A percentile compares a stretch with the other conserved stretches of the same genome.
Evolutionary conservation across 2,888 invertebrate species (phyloP).

Genomic region (Caradrina kadenii): DNA sequence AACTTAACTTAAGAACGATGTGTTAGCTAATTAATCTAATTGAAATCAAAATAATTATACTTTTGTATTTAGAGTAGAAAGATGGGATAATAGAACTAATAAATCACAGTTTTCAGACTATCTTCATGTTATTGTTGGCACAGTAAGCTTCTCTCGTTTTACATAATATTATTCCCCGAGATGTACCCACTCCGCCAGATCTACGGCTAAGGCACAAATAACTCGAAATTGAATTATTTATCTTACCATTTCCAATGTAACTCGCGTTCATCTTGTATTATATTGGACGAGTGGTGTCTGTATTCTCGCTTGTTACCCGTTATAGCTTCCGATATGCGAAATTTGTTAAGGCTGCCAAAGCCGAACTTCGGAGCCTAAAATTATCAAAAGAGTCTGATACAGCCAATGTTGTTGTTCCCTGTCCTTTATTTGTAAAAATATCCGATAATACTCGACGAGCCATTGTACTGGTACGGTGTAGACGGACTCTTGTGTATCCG

Average conservation of each 20-base stretch:
- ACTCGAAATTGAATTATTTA: constrained; percentile 73
- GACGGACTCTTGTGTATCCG: constrained; percentile 21
- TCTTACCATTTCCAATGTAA: constrained; percentile 69
- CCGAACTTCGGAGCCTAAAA: constrained; percentile 59
- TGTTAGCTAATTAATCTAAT: constrained; percentile 15
- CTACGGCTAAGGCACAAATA: constrained; percentile 67
- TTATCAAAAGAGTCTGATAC: constrained; percentile 62
- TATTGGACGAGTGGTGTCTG: constrained; percentile 66
- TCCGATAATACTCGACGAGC: constrained; percentile 60
- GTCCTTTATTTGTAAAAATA: constrained; percentile 30
- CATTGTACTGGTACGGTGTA: constrained; percentile 40
- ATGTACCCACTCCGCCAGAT: constrained; percentile 55
- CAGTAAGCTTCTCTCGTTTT: constrained; percentile 63
- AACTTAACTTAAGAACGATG: constrained; percentile 2
- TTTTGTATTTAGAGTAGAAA: background rate
- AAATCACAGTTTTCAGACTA: constrained; percentile 58
- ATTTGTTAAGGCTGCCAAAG: constrained; percentile 70
- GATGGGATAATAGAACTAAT: constrained; percentile 46
- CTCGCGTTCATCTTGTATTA: constrained; percentile 67
- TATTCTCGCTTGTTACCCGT: constrained; percentile 62
- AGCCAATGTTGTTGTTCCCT: background rate
- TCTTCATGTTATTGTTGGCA: constrained; percentile 67
- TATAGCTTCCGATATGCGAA: constrained; percentile 65
- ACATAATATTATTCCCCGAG: constrained; percentile 67
- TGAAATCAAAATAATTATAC: constrained; percentile 3